A percentile compares a stretch with the other conserved stretches of the same genome.
Evolutionary conservation across 2,113 vertebrate species (phyloP).

Genomic region (Poeciliopsis occidentalis): DNA sequence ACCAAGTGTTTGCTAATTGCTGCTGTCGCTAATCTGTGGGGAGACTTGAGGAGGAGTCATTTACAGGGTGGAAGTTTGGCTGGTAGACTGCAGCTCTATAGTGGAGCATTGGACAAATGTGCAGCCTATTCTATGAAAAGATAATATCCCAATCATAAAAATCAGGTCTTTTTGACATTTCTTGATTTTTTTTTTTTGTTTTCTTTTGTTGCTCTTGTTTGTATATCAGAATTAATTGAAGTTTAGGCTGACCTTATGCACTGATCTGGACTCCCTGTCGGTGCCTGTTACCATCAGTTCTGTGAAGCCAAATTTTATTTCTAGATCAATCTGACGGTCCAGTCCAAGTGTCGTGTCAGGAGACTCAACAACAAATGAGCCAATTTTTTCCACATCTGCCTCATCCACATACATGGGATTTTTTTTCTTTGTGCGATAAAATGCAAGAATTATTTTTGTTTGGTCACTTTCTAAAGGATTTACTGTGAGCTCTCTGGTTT

Average conservation of each 20-base stretch:
- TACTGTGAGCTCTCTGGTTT: background rate
- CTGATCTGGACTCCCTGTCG: conserved; percentile 9
- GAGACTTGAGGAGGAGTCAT: no score
- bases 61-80: no score
- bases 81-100: no score
- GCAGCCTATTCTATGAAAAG: no score
- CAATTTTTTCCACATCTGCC: background rate
- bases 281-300: conserved; percentile 38
- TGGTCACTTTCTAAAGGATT: conserved; percentile 2
- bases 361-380: conserved; percentile 2
- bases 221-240: background rate
- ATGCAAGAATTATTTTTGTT: background rate
- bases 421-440: conserved; percentile 29
- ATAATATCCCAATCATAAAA: no score
- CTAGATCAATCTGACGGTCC: conserved; percentile 8
- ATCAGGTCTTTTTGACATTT: no score
- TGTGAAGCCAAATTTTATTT: conserved; percentile 43
- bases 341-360: background rate
- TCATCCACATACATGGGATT: conserved; percentile 33
- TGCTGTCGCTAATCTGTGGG: no score
- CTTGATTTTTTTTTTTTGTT: no score
- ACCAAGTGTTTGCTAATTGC: no score
- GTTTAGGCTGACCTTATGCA: background rate
- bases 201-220: background rate
- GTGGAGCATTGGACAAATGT: no score